Evolutionary conservation across 2,797 vertebrate species (phyloP).

Genomic region (Picus viridis): DNA sequence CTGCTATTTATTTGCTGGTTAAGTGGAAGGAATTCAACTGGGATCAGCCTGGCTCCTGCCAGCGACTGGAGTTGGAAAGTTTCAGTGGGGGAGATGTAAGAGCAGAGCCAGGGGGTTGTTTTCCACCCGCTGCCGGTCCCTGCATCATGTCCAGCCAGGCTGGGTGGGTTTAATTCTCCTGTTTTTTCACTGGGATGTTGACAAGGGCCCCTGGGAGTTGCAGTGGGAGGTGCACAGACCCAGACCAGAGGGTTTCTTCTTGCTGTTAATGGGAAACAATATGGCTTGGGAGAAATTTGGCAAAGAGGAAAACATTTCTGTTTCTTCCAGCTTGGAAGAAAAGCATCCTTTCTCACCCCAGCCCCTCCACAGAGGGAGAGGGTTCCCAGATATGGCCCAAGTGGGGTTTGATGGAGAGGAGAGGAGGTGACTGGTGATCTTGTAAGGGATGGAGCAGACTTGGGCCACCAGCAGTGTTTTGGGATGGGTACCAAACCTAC

Average conservation of each 20-base stretch:
- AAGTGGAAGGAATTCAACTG: conserved; percentile 67
- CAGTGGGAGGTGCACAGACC: background rate
- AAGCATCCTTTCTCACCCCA: conserved; percentile 23
- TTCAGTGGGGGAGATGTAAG: conserved; percentile 31
- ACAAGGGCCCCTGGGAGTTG: conserved; percentile 1
- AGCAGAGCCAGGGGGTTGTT: conserved; percentile 29
- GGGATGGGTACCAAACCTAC: background rate
- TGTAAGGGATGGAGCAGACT: background rate
- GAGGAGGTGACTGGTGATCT: background rate
- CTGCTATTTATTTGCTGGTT: conserved; percentile 64
- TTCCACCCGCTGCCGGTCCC: background rate
- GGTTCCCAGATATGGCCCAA: background rate
- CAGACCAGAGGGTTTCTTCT: background rate
- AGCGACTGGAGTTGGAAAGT: conserved; percentile 45
- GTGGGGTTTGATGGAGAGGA: background rate
- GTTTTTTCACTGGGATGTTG: background rate
- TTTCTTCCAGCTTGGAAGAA: conserved; percentile 48
- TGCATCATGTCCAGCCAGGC: background rate
- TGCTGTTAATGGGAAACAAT: conserved; percentile 46
- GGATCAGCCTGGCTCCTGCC: conserved; percentile 56
- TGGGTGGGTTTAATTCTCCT: conserved; percentile 22
- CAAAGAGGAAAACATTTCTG: conserved; percentile 28
- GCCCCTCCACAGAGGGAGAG: background rate
- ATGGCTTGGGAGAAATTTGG: conserved; percentile 46
- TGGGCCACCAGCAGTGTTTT: background rate